These are phyloP conservation scores for Eurytoma californica DNA, from an alignment of 2,888 invertebrate species.

Conservation along the genomic window DNA sequence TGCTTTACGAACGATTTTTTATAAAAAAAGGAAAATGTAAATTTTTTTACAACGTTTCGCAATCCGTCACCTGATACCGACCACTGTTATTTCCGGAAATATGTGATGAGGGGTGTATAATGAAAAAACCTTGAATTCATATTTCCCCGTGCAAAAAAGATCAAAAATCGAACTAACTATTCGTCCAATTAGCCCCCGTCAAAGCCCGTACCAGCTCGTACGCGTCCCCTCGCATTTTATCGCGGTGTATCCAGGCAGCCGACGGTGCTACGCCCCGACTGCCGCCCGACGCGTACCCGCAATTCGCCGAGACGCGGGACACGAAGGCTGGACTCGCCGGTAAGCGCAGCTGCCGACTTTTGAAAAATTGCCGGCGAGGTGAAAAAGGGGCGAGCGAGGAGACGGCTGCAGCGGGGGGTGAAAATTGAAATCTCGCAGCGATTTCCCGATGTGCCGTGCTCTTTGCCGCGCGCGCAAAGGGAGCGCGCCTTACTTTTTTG, in stretches of 20 bases:
- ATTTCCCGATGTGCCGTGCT: not conserved
- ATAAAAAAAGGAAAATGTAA: too few species aligned
- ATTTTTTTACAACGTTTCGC: too few species aligned
- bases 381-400: not conserved
- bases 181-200: too few species aligned
- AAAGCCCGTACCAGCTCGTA: not conserved
- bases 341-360: conserved; percentile 39
- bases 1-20: too few species aligned
- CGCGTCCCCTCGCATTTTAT: conserved; percentile 20
- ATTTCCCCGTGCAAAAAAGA: too few species aligned
- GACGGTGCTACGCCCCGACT: too few species aligned
- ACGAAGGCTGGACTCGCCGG: conserved; percentile 38
- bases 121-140: too few species aligned
- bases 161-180: too few species aligned
- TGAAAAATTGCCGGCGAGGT: not conserved
- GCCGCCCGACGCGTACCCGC: conserved; percentile 30
- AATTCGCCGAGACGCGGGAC: conserved; percentile 22
- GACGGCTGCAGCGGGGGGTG: not conserved
- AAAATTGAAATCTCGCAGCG: conserved; percentile 26
- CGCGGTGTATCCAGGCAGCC: not conserved
- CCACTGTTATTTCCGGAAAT: too few species aligned
- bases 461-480: not conserved
- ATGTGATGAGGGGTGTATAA: too few species aligned
- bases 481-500: not conserved
- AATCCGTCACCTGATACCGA: too few species aligned